Base-by-base conservation (phyloP, 2,888 invertebrate species). In the Andrena trimmerana region DNA sequence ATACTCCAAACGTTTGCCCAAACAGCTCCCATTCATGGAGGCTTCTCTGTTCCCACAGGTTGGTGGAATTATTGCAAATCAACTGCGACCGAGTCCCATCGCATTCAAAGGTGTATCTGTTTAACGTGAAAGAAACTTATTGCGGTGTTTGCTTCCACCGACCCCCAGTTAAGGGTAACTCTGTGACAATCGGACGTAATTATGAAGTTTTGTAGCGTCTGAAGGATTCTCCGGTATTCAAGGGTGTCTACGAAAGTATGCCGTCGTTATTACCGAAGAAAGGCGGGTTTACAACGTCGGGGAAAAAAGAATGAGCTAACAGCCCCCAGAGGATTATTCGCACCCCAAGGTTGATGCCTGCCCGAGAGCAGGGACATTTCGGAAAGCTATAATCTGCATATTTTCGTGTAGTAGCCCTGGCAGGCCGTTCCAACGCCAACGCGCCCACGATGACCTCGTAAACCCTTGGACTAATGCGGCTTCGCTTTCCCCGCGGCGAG, bases 401-500 rank as follows among this genome's bases (percentile, higher is more conserved):
- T 62, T 71, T 78, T 78, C 63, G 63, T 2, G 36, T 67, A 16
- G 27, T 36, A 48, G 33, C 16, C 59, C 62, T 54, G 42, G 20
- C 59, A 24, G 33, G 0, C 16, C 16, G 48, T 72, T 69, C 31
- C 20, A 60, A 78, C 72, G 57, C 63, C 66, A 69, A 60, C 75
- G 29, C 33, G 36, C 8, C 69, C 71, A 68, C 72, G 75, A 83
- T 80, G 86, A 76, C 82, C 86, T 88, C 87, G 85, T 89, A 90
- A 87, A 89, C 36, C 52, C 76, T 36, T 68, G 57, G 57, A 48
- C 66, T 36, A 67, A 76, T 67, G 59, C 80, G 69, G 76, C 70
- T 79, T 80, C 85, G 77, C 89, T 91, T 90, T 92, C 90, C 85
- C 7, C 42, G 5, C 86, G 78, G 80, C 87, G 85, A 86, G 87